phyloP scores from a whole-genome alignment of 23 tunicate species.

The Ciona savignyi region DNA sequence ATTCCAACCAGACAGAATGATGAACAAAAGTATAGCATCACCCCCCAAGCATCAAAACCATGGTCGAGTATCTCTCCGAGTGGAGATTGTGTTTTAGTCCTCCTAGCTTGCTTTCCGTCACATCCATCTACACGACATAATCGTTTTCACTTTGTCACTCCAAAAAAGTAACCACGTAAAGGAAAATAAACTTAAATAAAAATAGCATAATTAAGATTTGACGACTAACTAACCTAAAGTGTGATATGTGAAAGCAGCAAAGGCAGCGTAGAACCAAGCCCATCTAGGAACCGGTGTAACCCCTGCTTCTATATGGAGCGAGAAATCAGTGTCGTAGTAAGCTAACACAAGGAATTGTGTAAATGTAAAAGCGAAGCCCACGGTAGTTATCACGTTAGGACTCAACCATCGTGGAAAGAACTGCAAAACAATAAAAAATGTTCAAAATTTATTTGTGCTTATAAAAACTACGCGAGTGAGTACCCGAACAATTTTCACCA shows the following conservation, averaged over 20 bases:
- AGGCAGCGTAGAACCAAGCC: not conserved
- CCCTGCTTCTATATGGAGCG: not conserved
- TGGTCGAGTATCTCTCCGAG: not conserved
- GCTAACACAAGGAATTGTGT: not conserved
- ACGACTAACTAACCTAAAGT: not conserved
- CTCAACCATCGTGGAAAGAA: not conserved
- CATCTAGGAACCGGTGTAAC: not conserved
- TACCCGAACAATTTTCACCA: too few relatives aligned
- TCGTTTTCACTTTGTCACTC: too few relatives aligned
- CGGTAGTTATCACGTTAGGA: not conserved
- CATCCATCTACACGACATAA: not conserved
- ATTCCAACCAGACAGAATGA: not conserved
- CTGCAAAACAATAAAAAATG: too few relatives aligned
- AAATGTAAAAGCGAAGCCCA: not conserved
- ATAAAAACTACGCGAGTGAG: too few relatives aligned
- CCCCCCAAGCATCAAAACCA: not conserved
- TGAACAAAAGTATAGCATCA: not conserved
- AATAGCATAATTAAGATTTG: too few relatives aligned
- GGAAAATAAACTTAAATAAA: too few relatives aligned
- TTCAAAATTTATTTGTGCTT: too few relatives aligned
- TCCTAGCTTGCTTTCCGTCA: not conserved
- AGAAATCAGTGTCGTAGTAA: not conserved
- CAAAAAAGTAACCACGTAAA: too few relatives aligned
- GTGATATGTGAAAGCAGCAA: not conserved
- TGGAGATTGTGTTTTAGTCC: not conserved